These are phyloP conservation scores for Trematomus loennbergii DNA, from an alignment of 2,113 vertebrate genomes.

Conservation along the genomic window DNA sequence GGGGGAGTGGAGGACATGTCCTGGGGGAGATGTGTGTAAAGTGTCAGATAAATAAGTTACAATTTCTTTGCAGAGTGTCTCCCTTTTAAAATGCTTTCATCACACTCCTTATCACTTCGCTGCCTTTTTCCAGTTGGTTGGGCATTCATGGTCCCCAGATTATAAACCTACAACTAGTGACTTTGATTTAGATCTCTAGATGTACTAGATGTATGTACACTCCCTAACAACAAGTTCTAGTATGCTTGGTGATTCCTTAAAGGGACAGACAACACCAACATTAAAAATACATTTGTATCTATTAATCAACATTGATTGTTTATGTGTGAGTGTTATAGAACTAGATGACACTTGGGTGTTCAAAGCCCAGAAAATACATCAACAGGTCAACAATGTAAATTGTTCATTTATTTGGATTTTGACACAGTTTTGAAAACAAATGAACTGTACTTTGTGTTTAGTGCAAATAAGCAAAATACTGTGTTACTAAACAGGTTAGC, in stretches of 20 bases:
- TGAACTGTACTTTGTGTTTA: neutral
- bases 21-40: constrained; percentile 26
- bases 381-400: neutral
- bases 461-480: neutral
- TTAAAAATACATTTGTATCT: no score
- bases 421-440: no score
- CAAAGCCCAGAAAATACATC: no score
- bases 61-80: neutral
- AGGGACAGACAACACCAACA: no score
- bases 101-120: neutral
- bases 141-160: neutral
- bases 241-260: neutral
- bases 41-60: constrained; percentile 50
- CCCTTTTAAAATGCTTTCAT: neutral
- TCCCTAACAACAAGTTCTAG: neutral
- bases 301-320: no score
- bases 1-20: constrained; percentile 37
- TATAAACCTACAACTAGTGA: neutral
- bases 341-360: no score
- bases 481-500: no score
- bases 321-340: no score
- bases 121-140: neutral
- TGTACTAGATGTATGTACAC: neutral
- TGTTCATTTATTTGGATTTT: neutral
- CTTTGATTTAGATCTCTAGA: neutral